Base-by-base conservation (phyloP, 2,113 vertebrate species). In the Sorex fumeus region DNA sequence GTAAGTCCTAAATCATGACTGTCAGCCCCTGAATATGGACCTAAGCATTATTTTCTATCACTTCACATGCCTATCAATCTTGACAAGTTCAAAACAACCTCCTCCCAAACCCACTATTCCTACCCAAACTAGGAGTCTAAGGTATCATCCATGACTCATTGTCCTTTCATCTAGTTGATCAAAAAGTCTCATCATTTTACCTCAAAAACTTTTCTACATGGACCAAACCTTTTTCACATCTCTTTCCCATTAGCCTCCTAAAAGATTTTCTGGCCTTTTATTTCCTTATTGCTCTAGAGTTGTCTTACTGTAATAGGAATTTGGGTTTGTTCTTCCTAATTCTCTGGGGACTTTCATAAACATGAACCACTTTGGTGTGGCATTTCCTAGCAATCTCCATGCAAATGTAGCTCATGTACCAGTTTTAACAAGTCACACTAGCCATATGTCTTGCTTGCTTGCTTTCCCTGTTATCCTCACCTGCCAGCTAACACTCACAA, bases 181-280 rank as follows among this genome's bases (percentile, higher is more conserved):
- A 85, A 43, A 34, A 74, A 25, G 7, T 84, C n/a, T 84, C n/a
- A 30, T 21, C 34, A 43, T 89, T 91, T 95, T 28, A 82, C 40
- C n/a, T 84, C 34, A 64, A 88, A 83, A 90, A 77, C 66, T 93
- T 88, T 66, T 30, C 66, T 50, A 72, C 84, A 34, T 91, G 57
- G 4, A 60, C 21, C 57, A 60, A 60, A 60, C 57, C 57, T 60
- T 60, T 19, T 23, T 23, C 57, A 60, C 18, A 23, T 60, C 57
- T 60, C 57, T 5, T 34, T 50, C 28, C 69, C 82, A 70, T 30
- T 45, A 67, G 18, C 57, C 27, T 87, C 74, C 45, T 88, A 90
- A 45, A 21, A 40, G 71, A 82, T 88, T 30, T 79, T 62, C 74
- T 71, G n/a, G 60, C 30, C 66, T 60, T 40, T 69, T 4, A 25